Evolutionary conservation across 1,140 invertebrate species (phyloP).

Genomic region (Bradysia coprophila): DNA sequence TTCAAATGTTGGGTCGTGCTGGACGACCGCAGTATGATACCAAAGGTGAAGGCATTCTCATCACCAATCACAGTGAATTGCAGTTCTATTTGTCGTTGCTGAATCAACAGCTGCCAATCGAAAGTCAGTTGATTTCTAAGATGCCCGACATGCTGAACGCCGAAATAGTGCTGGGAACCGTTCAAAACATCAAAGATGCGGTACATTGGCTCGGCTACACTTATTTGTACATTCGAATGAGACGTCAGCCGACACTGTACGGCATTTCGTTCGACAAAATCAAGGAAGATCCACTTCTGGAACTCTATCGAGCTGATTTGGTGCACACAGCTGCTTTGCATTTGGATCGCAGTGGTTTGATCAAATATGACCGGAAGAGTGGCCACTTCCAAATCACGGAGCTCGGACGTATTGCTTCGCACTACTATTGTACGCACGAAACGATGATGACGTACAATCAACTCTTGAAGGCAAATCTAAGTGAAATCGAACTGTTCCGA

Average conservation of each 20-base stretch:
- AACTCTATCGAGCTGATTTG: conserved; percentile 81
- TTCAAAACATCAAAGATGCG: conserved; percentile 89
- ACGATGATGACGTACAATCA: conserved; percentile 96
- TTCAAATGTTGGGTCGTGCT: conserved; percentile 95
- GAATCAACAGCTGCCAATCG: conserved; percentile 90
- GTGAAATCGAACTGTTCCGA: conserved; percentile 96
- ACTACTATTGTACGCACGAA: conserved; percentile 95
- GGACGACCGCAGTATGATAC: conserved; percentile 97
- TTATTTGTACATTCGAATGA: conserved; percentile 88
- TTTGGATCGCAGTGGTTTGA: conserved; percentile 77
- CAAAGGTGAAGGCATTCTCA: conserved; percentile 96
- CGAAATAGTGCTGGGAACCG: conserved; percentile 90
- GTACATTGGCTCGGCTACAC: conserved; percentile 93
- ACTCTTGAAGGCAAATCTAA: conserved; percentile 86
- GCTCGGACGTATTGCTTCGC: conserved; percentile 90
- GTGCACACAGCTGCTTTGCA: conserved; percentile 90
- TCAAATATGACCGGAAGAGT: conserved; percentile 92
- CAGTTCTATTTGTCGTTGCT: conserved; percentile 96
- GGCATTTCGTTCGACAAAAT: conserved; percentile 67
- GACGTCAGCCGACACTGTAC: conserved; percentile 72
- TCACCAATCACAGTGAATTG: conserved; percentile 96
- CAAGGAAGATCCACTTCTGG: conserved; percentile 66
- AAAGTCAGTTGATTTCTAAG: conserved; percentile 67
- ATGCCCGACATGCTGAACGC: conserved; percentile 96
- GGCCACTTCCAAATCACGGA: conserved; percentile 88